Evolutionary conservation across 2,888 invertebrate species (phyloP), one percentile per base, ranked within the genome.

Genomic region (Ochlodes sylvanus): DNA sequence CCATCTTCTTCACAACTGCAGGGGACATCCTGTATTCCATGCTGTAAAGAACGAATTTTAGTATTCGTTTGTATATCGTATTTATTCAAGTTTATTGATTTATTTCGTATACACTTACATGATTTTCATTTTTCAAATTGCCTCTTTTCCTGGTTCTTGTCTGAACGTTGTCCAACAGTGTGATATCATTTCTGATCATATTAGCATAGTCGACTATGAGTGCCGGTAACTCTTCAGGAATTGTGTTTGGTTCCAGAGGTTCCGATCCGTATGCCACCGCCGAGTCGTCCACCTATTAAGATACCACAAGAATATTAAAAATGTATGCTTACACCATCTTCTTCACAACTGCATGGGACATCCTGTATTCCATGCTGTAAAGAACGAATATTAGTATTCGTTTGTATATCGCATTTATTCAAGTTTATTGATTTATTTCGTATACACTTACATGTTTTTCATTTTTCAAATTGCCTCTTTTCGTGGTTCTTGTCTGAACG

Each of bases 121-220:
- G 76, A 64, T 84, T 85, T 74, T 85, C 77, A n/a, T 85, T 81
- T 76, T 88, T 86, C 54, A 86, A 79, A 71, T 89, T 90, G 52
- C 89, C 92, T 72, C 90, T 80, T 77, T 92, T 90, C 19, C 86
- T 82, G 7, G 90, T 89, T 68, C 89, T 83, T 0, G 92, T 92
- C 79, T 92, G 87, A 9, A 91, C 85, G 71, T 93, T 87, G 71
- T 92, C 92, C 42, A 91, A 74, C 60, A 91, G 77, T 68, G 90
- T 85, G 1, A 91, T 87, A 68, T 92, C 89, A 65, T 92, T 88
- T 62, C 88, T 77, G 50, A 91, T 89, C 88, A 89, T 87, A 68
- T 92, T 89, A 1, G 90, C 91, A 71, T 92, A 89, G 73, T 92
- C 92, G 7, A 87, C 83, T 2, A 90, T 86, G 12, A 89, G 80